Conservation (phyloP, 2,113 vertebrate genomes). For the Phrynocephalus versicolor region DNA sequence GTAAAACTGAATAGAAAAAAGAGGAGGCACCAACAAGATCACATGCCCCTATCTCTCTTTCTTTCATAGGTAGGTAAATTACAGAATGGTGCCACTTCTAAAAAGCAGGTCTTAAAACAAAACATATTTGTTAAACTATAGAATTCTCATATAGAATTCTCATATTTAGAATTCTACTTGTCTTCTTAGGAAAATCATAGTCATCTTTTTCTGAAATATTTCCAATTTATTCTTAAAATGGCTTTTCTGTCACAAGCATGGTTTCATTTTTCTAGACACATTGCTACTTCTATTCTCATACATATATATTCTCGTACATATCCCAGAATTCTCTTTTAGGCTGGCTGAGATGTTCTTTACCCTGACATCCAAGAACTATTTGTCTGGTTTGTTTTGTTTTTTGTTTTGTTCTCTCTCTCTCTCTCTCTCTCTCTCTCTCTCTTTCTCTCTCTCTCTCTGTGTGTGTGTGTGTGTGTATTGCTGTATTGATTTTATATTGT, state of each 20-base stretch:
- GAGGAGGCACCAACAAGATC: background rate
- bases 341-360: background rate
- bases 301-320: too few species aligned
- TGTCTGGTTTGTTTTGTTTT: too few species aligned
- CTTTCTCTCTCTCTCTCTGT: too few species aligned
- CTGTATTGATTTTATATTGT: too few species aligned
- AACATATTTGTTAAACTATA: background rate
- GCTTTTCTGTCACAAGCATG: background rate
- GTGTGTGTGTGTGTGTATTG: too few species aligned
- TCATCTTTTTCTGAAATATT: background rate
- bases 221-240: background rate
- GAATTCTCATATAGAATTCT: background rate
- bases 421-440: too few species aligned
- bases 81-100: background rate
- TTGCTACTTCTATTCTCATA: background rate
- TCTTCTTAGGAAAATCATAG: background rate
- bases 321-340: background rate
- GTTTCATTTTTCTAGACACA: background rate
- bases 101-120: background rate
- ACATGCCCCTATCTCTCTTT: background rate
- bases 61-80: background rate
- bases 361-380: too few species aligned
- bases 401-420: too few species aligned
- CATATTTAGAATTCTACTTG: too few species aligned
- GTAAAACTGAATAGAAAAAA: background rate